Evolutionary conservation across 1,140 invertebrate species (phyloP).

Genomic region (Meteorus sp.): DNA sequence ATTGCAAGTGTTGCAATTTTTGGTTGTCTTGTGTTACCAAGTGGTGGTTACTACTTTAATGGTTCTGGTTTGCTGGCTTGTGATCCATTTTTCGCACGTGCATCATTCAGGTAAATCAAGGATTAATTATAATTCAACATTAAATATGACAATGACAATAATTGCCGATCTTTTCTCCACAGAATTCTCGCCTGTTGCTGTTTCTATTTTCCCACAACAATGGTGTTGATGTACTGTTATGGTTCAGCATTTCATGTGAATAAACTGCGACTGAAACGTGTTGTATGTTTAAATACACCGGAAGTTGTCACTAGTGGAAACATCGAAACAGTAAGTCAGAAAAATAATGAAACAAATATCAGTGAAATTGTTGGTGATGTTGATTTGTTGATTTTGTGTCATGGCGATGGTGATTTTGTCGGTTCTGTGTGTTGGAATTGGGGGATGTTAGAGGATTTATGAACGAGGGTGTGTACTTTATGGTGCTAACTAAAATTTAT

Average conservation of each 20-base stretch:
- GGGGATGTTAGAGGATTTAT: no score
- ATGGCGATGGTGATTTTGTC: no score
- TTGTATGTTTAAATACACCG: slow-evolving; percentile 55
- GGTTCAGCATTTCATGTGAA: slow-evolving; percentile 85
- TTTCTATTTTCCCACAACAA: slow-evolving; percentile 85
- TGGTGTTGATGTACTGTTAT: slow-evolving; percentile 89
- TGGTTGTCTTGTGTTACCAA: slow-evolving; percentile 75
- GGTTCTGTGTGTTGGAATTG: no score
- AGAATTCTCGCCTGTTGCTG: slow-evolving; percentile 81
- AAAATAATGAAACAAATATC: no score
- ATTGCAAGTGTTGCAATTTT: slow-evolving; percentile 79
- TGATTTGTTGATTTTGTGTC: no score
- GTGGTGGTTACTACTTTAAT: slow-evolving; percentile 84
- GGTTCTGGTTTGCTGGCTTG: slow-evolving; percentile 80
- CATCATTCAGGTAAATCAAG: slow-evolving; percentile 71
- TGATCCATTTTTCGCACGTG: slow-evolving; percentile 79
- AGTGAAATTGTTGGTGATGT: no score
- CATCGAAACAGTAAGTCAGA: slow-evolving; percentile 60
- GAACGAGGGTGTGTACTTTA: no score
- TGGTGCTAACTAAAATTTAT: no score
- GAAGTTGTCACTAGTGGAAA: slow-evolving; percentile 57
- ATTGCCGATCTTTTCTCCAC: slow-evolving; percentile 41
- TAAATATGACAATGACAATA: no score
- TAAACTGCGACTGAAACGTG: slow-evolving; percentile 70
- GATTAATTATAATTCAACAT: no score